phyloP scores from a whole-genome alignment of 2,888 invertebrate genomes.

The Steinernema hermaphroditum region DNA sequence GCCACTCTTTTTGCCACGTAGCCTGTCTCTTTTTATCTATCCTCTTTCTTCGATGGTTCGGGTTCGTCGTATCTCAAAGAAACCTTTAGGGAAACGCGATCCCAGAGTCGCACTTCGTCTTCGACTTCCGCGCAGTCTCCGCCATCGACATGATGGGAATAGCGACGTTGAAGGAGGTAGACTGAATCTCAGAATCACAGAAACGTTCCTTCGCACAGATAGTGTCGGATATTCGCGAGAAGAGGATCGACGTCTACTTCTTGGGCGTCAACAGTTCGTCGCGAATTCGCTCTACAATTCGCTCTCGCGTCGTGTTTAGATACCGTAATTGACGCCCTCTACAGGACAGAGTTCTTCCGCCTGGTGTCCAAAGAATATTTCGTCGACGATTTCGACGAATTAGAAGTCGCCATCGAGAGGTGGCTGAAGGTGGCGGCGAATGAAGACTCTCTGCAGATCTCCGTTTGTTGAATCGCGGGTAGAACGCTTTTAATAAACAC shows the following conservation, averaged over 20 bases:
- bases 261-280: background rate
- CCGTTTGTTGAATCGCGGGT: background rate
- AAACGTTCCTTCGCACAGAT: no score
- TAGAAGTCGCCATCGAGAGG: background rate
- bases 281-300: background rate
- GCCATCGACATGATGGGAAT: conserved; percentile 16
- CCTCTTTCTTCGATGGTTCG: no score
- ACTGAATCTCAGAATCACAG: background rate
- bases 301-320: background rate
- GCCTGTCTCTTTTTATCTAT: no score
- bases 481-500: no score
- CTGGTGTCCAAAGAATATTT: conserved; percentile 1
- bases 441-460: background rate
- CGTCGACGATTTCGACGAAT: conserved; percentile 10
- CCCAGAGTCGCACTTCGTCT: background rate
- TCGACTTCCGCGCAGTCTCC: conserved; percentile 21
- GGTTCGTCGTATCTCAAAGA: no score
- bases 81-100: background rate
- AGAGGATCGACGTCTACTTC: conserved; percentile 10
- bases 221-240: background rate
- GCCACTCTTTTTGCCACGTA: no score
- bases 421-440: background rate
- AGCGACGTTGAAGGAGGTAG: conserved; percentile 1
- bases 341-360: conserved; percentile 13
- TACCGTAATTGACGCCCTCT: conserved; percentile 2